Evolutionary conservation across 2,888 invertebrate species (phyloP).

Genomic region (Theretra japonica): DNA sequence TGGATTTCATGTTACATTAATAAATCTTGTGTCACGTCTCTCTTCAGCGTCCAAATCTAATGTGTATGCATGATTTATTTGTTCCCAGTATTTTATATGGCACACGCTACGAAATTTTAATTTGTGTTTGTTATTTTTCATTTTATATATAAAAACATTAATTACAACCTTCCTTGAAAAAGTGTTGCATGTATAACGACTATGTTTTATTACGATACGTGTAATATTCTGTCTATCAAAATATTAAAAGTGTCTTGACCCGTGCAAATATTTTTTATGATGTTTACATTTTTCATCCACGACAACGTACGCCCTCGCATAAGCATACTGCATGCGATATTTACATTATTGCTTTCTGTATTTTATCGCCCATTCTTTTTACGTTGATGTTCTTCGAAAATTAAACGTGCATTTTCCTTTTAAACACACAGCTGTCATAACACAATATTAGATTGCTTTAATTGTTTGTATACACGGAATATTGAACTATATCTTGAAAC

Average conservation of each 20-base stretch:
- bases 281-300: slow-evolving; percentile 11
- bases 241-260: slow-evolving; percentile 17
- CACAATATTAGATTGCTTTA: not conserved
- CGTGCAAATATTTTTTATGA: slow-evolving; percentile 18
- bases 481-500: slow-evolving; percentile 7
- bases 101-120: not conserved
- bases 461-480: not conserved
- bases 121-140: not conserved
- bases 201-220: not conserved
- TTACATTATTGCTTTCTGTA: slow-evolving; percentile 9
- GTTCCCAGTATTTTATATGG: slow-evolving; percentile 11
- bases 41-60: slow-evolving; percentile 2
- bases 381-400: no score
- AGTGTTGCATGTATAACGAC: slow-evolving; percentile 11
- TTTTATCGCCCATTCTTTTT: not conserved
- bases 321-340: slow-evolving; percentile 13
- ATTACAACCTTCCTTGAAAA: slow-evolving; percentile 11
- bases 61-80: slow-evolving; percentile 17
- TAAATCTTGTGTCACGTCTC: not conserved
- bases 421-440: not conserved
- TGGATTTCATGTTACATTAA: not conserved
- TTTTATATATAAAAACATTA: not conserved
- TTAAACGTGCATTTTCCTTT: not conserved
- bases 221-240: slow-evolving; percentile 8
- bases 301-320: not conserved